These are phyloP conservation scores for Lycopodina hypogea DNA, from an alignment of 37 sponge, comb jelly and placozoan genomes.

Conservation along the genomic window DNA sequence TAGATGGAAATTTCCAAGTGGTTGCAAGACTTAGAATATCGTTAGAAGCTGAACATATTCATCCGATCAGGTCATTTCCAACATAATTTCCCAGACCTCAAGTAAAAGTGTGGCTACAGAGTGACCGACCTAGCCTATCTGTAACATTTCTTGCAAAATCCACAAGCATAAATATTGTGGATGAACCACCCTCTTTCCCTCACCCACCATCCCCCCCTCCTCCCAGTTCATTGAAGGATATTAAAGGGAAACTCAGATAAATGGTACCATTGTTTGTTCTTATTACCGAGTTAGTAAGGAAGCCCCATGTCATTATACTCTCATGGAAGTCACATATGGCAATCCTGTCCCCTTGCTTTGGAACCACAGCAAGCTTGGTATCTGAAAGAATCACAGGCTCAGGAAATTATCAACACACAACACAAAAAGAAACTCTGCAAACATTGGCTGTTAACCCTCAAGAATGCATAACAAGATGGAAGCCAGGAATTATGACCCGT, in stretches of 20 bases:
- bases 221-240: no score
- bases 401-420: background rate
- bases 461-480: background rate
- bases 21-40: no score
- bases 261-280: background rate
- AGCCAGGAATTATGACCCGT: no score
- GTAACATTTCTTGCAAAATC: background rate
- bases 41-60: no score
- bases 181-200: background rate
- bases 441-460: background rate
- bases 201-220: background rate
- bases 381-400: constrained; percentile 7
- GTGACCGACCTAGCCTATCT: no score
- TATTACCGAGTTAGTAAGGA: constrained; percentile 29
- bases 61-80: no score
- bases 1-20: no score
- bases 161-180: background rate
- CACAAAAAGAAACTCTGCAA: background rate
- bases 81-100: no score
- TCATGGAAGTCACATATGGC: constrained; percentile 35
- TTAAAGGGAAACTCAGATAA: no score
- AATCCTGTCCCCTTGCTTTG: constrained; percentile 35
- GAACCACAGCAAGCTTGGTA: constrained; percentile 40
- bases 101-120: no score
- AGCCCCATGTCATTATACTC: constrained; percentile 27